These are phyloP conservation scores for Acrocephalus kingi DNA, from an alignment of 2,113 vertebrate species.

Conservation along the genomic window DNA sequence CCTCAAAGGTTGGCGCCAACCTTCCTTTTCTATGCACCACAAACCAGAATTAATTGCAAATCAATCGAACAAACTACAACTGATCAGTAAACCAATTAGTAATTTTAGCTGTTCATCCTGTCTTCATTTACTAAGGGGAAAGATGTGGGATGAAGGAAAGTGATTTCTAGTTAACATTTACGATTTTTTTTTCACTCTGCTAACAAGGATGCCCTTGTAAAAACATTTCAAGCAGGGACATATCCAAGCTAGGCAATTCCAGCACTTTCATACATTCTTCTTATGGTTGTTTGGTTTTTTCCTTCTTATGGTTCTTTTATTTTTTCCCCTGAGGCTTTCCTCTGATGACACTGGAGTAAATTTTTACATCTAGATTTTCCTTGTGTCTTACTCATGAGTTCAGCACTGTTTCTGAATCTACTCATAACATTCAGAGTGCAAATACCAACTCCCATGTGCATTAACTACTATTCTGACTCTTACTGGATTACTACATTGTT, in stretches of 20 bases:
- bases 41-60: constrained; percentile 99
- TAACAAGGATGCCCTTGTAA: constrained; percentile 23
- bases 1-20: constrained; percentile 95
- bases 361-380: not conserved
- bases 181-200: not conserved
- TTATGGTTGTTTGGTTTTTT: not conserved
- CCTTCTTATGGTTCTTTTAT: not conserved
- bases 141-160: constrained; percentile 58
- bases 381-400: not conserved
- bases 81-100: constrained; percentile 99
- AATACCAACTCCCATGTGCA: not conserved
- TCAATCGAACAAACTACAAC: constrained; percentile 99
- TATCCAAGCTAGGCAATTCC: not conserved
- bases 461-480: not conserved
- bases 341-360: not conserved
- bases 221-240: not conserved
- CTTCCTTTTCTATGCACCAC: constrained; percentile 87
- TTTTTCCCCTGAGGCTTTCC: not conserved
- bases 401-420: not conserved
- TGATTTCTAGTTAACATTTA: constrained; percentile 63
- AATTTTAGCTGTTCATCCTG: constrained; percentile 95
- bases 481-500: not conserved
- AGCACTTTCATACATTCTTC: not conserved
- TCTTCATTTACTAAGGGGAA: constrained; percentile 79
- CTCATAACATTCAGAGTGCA: not conserved